Evolutionary conservation across 1,140 invertebrate species (phyloP).

Genomic region (Sarcophaga bullata): DNA sequence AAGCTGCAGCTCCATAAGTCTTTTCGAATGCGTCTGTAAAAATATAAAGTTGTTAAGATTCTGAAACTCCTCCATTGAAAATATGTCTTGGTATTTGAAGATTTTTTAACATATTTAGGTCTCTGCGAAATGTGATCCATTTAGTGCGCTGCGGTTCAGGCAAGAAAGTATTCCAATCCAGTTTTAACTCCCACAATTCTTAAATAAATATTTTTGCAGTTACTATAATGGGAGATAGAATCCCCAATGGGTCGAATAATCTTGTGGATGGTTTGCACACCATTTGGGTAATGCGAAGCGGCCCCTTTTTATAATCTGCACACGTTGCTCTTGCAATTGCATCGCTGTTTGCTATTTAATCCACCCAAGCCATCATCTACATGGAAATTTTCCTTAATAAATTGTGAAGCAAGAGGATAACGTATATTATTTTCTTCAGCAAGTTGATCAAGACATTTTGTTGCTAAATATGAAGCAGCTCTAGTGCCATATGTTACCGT

Average conservation of each 20-base stretch:
- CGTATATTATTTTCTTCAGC: conserved; percentile 27
- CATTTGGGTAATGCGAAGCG: no score
- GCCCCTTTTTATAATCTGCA: no score
- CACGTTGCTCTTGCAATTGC: no score
- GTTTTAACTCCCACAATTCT: background rate
- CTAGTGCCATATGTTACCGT: background rate
- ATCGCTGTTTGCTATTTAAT: no score
- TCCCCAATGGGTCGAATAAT: no score
- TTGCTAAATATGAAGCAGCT: conserved; percentile 14
- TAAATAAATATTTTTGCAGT: background rate
- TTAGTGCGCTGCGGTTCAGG: background rate
- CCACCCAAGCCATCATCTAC: no score
- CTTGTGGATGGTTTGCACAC: no score
- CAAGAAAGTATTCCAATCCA: background rate
- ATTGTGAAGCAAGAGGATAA: no score
- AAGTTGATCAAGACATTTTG: background rate
- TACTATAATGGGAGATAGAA: background rate
- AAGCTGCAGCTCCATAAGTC: background rate
- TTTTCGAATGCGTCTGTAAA: background rate
- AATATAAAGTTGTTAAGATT: background rate
- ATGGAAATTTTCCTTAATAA: background rate
- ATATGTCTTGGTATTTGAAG: background rate
- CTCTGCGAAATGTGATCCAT: background rate
- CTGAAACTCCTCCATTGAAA: background rate
- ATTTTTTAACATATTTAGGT: no score